Percentiles rank a stretch among this genome's conserved stretches.
These are phyloP conservation scores for Cryptoprocta ferox DNA, from an alignment of 2,797 vertebrate genomes.

Conservation along the genomic window DNA sequence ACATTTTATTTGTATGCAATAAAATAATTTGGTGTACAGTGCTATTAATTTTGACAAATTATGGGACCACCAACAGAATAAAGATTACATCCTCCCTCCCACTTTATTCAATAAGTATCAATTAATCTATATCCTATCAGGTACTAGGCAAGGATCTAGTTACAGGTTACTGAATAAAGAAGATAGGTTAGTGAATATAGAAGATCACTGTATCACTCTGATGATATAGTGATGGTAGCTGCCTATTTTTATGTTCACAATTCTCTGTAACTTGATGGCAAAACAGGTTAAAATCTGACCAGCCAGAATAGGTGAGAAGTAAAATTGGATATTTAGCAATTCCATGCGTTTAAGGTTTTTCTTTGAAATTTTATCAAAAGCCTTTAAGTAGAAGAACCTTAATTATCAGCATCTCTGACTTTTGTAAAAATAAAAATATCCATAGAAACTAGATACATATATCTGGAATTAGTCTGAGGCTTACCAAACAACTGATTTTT, in stretches of 20 bases:
- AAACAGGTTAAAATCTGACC: background rate
- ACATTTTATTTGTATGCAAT: background rate
- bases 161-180: background rate
- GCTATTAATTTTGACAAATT: slow-evolving; percentile 9
- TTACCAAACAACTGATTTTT: background rate
- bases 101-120: background rate
- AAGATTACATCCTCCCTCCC: background rate
- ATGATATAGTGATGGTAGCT: background rate
- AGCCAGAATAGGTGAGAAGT: background rate
- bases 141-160: background rate
- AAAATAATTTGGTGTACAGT: background rate
- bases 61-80: background rate
- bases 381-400: background rate
- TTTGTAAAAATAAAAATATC: background rate
- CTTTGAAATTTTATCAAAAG: slow-evolving; percentile 12
- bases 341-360: slow-evolving; percentile 14
- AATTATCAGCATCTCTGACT: background rate
- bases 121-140: background rate
- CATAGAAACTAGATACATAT: background rate
- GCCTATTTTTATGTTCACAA: background rate
- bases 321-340: background rate
- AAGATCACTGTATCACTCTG: background rate
- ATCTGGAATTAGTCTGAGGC: background rate
- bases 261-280: background rate
- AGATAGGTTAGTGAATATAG: background rate